These are phyloP conservation scores for Mylabris phalerata DNA, from an alignment of 1,140 invertebrate species.

Conservation along the genomic window DNA sequence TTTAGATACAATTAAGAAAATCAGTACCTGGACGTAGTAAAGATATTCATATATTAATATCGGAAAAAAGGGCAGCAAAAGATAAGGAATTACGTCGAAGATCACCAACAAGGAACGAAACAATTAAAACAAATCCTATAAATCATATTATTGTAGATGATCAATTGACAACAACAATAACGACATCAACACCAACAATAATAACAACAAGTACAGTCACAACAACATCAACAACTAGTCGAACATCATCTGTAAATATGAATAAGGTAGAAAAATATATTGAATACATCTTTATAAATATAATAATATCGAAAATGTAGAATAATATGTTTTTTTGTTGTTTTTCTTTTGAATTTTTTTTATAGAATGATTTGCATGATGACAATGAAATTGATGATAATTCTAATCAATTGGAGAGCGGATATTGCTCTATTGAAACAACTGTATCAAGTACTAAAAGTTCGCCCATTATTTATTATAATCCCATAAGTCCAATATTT, in stretches of 20 bases:
- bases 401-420: conserved; percentile 13
- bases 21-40: conserved; percentile 29
- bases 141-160: conserved; percentile 8
- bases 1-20: conserved; percentile 30
- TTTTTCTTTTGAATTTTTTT: conserved; percentile 10
- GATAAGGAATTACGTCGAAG: conserved; percentile 24
- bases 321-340: conserved; percentile 1
- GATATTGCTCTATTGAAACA: conserved; percentile 21
- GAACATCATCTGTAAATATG: too few species aligned
- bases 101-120: conserved; percentile 22
- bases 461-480: conserved; percentile 15
- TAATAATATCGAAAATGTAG: too few species aligned
- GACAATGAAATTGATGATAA: conserved; percentile 13
- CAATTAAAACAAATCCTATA: conserved; percentile 20
- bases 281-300: too few species aligned
- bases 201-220: background rate
- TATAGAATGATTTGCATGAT: conserved; percentile 10
- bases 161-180: conserved; percentile 1
- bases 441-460: conserved; percentile 7
- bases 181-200: conserved; percentile 16
- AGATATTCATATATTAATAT: conserved; percentile 31
- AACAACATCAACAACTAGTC: too few species aligned
- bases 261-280: too few species aligned
- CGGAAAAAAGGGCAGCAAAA: conserved; percentile 28
- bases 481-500: conserved; percentile 29